Percentiles rank a stretch among this genome's conserved stretches.
phyloP scores from a whole-genome alignment of 2,113 vertebrate genomes.

The Dolichallabes microphthalmus region DNA sequence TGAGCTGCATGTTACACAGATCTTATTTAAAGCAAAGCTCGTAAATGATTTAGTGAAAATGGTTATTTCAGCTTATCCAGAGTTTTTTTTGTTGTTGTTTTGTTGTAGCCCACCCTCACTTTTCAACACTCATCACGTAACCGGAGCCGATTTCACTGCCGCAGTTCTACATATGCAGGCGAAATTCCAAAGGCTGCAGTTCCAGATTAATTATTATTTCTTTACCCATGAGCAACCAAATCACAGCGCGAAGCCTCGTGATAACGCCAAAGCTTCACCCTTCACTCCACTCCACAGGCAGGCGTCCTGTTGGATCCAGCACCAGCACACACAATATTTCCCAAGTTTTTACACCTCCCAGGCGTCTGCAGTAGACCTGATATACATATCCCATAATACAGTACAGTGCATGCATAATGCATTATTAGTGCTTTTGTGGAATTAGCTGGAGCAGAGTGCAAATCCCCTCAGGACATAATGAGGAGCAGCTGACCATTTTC shows the following conservation, averaged over 20 bases:
- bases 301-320: not conserved
- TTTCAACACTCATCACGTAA: not conserved
- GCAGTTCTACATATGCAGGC: not conserved
- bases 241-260: not conserved
- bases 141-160: not conserved
- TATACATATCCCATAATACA: slow-evolving; percentile 13
- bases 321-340: not conserved
- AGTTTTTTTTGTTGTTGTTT: not conserved
- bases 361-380: slow-evolving; percentile 3
- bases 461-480: slow-evolving; percentile 3
- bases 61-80: not conserved
- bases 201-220: not conserved
- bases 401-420: not conserved
- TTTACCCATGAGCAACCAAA: slow-evolving; percentile 10
- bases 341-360: not conserved
- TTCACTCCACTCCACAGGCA: not conserved
- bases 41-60: not conserved
- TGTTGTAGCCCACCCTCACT: not conserved
- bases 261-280: not conserved
- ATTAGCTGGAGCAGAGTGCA: not conserved
- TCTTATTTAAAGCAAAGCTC: not conserved
- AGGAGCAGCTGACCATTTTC: not conserved
- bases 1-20: too few species aligned
- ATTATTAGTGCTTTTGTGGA: not conserved
- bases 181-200: not conserved